phyloP scores from a whole-genome alignment of 2,113 vertebrate species.

The Poicephalus gulielmi region DNA sequence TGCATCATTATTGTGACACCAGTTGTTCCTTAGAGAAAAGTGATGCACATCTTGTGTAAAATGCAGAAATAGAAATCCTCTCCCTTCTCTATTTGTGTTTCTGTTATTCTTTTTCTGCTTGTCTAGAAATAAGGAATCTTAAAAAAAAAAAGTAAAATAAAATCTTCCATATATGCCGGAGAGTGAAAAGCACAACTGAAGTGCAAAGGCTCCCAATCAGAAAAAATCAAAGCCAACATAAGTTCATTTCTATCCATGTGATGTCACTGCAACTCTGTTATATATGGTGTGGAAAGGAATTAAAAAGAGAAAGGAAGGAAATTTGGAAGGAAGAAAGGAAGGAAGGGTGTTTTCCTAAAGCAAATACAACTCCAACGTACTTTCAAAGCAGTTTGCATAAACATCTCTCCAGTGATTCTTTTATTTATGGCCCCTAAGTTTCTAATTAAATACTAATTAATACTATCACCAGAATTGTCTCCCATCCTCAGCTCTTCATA shows the following conservation, averaged over 20 bases:
- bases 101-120: not conserved
- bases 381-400: conserved; percentile 74
- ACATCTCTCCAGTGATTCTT: conserved; percentile 75
- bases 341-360: not conserved
- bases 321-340: not conserved
- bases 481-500: conserved; percentile 73
- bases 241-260: conserved; percentile 6
- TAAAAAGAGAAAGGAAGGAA: not conserved
- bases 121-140: conserved; percentile 11
- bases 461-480: conserved; percentile 80
- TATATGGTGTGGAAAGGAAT: not conserved
- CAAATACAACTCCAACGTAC: conserved; percentile 50
- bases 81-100: not conserved
- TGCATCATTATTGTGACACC: not conserved
- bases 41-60: not conserved
- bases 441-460: conserved; percentile 93
- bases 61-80: not conserved
- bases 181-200: conserved; percentile 31
- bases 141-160: not conserved
- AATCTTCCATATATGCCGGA: not conserved
- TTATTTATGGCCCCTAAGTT: conserved; percentile 85
- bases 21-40: conserved; percentile 37
- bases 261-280: conserved; percentile 30
- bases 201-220: conserved; percentile 1
- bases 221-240: conserved; percentile 53